Evolutionary conservation across 2,113 vertebrate species (phyloP).

Genomic region (Cyprinodon brontotheroides): DNA sequence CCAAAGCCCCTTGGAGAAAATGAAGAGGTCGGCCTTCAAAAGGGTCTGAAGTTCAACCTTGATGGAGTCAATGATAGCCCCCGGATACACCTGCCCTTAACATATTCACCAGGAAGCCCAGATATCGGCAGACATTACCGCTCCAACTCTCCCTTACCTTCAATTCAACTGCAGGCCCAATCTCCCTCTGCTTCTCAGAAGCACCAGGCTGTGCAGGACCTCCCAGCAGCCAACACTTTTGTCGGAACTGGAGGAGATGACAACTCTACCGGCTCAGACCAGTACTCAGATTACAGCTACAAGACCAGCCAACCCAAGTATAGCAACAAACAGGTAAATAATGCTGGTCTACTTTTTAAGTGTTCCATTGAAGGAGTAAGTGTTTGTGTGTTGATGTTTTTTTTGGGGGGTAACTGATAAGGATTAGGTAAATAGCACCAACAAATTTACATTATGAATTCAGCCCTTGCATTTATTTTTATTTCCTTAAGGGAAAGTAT

Average conservation of each 20-base stretch:
- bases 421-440: neutral
- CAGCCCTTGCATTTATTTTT: neutral
- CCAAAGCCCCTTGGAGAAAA: conserved; percentile 89
- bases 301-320: conserved; percentile 97
- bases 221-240: conserved; percentile 97
- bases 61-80: conserved; percentile 95
- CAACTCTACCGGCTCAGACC: conserved; percentile 97
- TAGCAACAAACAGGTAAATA: conserved; percentile 97
- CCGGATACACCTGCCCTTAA: conserved; percentile 96
- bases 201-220: conserved; percentile 98
- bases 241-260: conserved; percentile 97
- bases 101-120: conserved; percentile 95
- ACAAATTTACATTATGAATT: neutral
- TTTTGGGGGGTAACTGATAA: neutral
- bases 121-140: conserved; percentile 97
- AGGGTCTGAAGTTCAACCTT: conserved; percentile 95
- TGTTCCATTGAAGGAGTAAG: conserved; percentile 37
- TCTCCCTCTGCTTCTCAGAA: conserved; percentile 98
- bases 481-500: conserved; percentile 10
- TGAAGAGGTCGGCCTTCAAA: conserved; percentile 92
- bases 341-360: conserved; percentile 53
- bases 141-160: conserved; percentile 96
- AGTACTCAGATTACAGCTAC: conserved; percentile 99
- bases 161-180: conserved; percentile 97
- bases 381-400: conserved; percentile 21